Evolutionary conservation across 2,797 vertebrate species (phyloP), one percentile per base, ranked within the genome.

Genomic region (Hypotaenidia okinawae): DNA sequence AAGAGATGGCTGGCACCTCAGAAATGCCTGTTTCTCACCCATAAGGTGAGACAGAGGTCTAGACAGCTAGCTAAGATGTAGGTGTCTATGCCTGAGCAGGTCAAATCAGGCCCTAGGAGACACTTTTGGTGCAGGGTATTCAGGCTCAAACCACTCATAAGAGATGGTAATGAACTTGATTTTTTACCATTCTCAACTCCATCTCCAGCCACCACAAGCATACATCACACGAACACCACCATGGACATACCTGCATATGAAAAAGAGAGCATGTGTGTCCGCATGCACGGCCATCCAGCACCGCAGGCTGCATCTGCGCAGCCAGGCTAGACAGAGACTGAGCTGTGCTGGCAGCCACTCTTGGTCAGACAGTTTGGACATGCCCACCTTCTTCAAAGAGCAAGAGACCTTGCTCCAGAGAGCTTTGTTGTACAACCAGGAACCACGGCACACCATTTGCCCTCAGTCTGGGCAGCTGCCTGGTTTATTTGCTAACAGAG

Each of bases 261-360:
- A 41, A 55, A 78, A 37, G 24, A 39, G 64, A 62, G 43, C 55
- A 11, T 1, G 7, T 9, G 4, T 5, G 7, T 58, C 67, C 55
- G 11, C 3, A 0, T 4, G 32, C 41, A 19, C 1, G 1, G 32
- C 39, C 52, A 33, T 19, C 54, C 77, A 45, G 41, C 3, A 0
- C 64, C 27, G 5, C 51, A 43, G 72, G 41, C 73, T 62, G 47
- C 7, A 1, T 33, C 59, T 54, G 25, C 4, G 2, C 33, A 39
- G 57, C 66, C 52, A 30, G 33, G 35, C 32, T 43, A n/a, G 43
- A 45, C 43, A 45, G 11, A 66, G 57, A 24, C 45, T 3, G 11
- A 75, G 43, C 55, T 25, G 37, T 59, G 30, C 37, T 27, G 52
- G 51, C 14, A n/a, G 32, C 64, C 0, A 1, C 45, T 45, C 15